Base-by-base conservation (phyloP, 64 coral and sea anemone species). In the Orbicella faveolata region DNA sequence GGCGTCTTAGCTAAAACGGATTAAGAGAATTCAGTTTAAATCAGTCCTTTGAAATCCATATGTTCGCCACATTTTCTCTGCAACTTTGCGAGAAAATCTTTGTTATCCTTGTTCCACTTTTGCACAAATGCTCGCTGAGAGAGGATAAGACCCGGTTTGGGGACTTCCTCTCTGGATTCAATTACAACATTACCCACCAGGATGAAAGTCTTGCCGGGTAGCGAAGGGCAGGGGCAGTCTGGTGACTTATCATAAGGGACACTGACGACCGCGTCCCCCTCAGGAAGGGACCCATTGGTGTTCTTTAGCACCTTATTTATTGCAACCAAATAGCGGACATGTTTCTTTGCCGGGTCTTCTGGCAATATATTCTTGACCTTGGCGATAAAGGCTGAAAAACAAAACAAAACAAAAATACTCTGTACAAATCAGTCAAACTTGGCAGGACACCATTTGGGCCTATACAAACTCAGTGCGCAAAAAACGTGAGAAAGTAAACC, bases 301-400 rank as follows among this genome's bases (percentile, higher is more conserved):
- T 89, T 88, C 16, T 84, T 81, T 14, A 92, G 63, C 10, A 95
- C 87, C n/a, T 77, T 52, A 7, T 79, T 34, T 37, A 95, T 89
- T 74, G 23, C 52, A 4, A 89, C 78, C 20, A 62, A 18, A 57
- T 92, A 95, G 16, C 86, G 87, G n/a, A 26, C 2, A 3, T 84
- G 79, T 61, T 62, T 79, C 35, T 85, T 92, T 26, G 34, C 81
- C 9, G 84, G 33, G 35, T 95, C 79, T 14, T 75, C 62, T 20
- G 86, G 61, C 2, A 95, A 55, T 5, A 17, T n/a, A 30, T 33
- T 67, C 59, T 76, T 30, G 33, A 91, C 89, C 83, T 81, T 76
- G 44, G 35, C 89, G 9, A 91, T 18, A 30, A 91, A 76, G 20
- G 70, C 89, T 91, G 55, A 34, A 76, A 87, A 59, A 57, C 17